Evolutionary conservation across 1,140 invertebrate species (phyloP).

Genomic region (Nomia melanderi): DNA sequence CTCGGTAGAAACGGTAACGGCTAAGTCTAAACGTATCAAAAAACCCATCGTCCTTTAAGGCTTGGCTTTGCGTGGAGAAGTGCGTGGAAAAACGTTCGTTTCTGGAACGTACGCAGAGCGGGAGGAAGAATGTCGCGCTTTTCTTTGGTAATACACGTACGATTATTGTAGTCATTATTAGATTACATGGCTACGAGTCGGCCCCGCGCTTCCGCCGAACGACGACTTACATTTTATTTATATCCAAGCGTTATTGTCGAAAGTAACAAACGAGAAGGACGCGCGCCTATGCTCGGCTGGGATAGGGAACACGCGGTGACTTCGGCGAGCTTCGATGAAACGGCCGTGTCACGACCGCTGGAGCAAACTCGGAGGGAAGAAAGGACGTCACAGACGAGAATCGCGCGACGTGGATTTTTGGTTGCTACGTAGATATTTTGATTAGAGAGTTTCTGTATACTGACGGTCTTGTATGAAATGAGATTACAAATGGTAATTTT

Average conservation of each 20-base stretch:
- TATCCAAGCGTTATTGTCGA: slow-evolving; percentile 50
- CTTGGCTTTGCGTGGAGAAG: slow-evolving; percentile 35
- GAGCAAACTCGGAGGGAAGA: background rate
- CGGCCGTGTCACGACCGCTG: too few species aligned
- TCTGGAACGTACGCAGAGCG: slow-evolving; percentile 17
- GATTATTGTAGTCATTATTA: slow-evolving; percentile 18
- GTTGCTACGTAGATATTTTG: too few species aligned
- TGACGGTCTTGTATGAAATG: too few species aligned
- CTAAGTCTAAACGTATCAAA: slow-evolving; percentile 45
- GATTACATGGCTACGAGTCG: slow-evolving; percentile 1
- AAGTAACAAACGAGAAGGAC: slow-evolving; percentile 22
- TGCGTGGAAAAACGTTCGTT: slow-evolving; percentile 12
- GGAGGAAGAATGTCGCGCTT: slow-evolving; percentile 24
- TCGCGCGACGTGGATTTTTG: background rate
- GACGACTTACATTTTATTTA: slow-evolving; percentile 1
- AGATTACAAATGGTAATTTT: too few species aligned
- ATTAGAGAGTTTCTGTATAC: too few species aligned
- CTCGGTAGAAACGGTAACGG: slow-evolving; percentile 42
- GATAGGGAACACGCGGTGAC: background rate
- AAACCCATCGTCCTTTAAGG: slow-evolving; percentile 47
- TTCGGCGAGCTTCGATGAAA: too few species aligned
- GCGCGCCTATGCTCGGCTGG: background rate
- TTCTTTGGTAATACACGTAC: slow-evolving; percentile 53
- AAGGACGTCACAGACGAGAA: background rate
- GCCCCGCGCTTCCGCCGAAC: slow-evolving; percentile 14